Conservation (phyloP, 1,140 invertebrate genomes). For the Drosophila lowei region DNA sequence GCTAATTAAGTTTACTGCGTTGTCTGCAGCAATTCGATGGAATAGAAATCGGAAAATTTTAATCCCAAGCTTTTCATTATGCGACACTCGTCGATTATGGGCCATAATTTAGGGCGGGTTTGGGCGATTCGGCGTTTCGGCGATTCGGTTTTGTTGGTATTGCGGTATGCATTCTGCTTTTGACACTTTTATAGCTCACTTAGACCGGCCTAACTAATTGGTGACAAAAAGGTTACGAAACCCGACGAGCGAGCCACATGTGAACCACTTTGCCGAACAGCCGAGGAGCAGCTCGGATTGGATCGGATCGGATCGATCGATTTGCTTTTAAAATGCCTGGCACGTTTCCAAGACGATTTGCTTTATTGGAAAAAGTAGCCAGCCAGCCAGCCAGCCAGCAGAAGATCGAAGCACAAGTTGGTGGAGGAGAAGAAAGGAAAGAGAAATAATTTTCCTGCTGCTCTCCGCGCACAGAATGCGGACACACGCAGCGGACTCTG, state of each 20-base stretch:
- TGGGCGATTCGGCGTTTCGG: neutral
- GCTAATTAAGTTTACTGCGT: conserved; percentile 64
- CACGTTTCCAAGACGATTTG: conserved; percentile 69
- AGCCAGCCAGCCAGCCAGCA: conserved; percentile 13
- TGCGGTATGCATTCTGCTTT: conserved; percentile 42
- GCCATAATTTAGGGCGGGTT: conserved; percentile 65
- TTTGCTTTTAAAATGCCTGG: conserved; percentile 66
- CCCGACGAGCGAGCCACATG: conserved; percentile 35
- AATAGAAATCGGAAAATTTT: conserved; percentile 63
- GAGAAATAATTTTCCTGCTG: conserved; percentile 69
- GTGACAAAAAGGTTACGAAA: conserved; percentile 64
- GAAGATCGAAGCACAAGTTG: conserved; percentile 21
- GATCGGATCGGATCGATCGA: conserved; percentile 1
- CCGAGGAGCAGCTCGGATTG: conserved; percentile 5
- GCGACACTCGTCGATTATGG: conserved; percentile 57
- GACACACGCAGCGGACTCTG: conserved; percentile 69
- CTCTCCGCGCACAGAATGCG: conserved; percentile 65
- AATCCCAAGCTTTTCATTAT: conserved; percentile 53
- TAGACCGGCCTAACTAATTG: conserved; percentile 52
- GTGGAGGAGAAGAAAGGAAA: conserved; percentile 23
- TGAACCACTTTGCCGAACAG: conserved; percentile 36
- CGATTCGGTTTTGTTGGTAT: conserved; percentile 35
- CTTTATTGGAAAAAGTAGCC: conserved; percentile 76
- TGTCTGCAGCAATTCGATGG: conserved; percentile 46
- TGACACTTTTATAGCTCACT: conserved; percentile 77